Base-by-base conservation (phyloP, 2,113 vertebrate species). In the Otus sunia region DNA sequence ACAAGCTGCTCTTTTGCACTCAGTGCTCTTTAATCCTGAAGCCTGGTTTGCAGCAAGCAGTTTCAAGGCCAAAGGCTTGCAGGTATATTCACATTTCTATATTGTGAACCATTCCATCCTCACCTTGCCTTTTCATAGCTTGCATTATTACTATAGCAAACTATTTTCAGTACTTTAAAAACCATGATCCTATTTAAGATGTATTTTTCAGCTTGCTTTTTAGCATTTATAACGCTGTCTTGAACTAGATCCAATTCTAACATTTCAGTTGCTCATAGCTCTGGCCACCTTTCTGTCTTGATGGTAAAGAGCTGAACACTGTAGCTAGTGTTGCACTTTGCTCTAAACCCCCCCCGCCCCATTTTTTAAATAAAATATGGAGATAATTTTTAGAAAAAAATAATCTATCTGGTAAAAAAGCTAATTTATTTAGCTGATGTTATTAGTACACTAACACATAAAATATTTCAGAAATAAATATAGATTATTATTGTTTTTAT, bases 1-100 rank as follows among this genome's bases (percentile, higher is more conserved):
- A 78, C 91, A 92, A 81, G 68, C 88, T 92, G 94, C 91, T 95
- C 91, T 84, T 90, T 71, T 62, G n/a, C 90, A 26, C 78, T 76
- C 76, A 7, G 0, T 14, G 3, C 73, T 92, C 86, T 43, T 34
- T 94, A 95, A 96, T 94, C 94, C 95, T 7, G 12, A 29, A 45
- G 88, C 82, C 3, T 29, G 75, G 56, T 37, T 49, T 95, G 87
- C 69, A 87, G 45, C 34, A 52, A 80, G 88, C 88, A 36, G 52
- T 55, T 93, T 34, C 95, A 96, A 88, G 95, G 96, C 82, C 82
- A 63, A 84, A 30, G n/a, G 30, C 75, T 59, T 58, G 50, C 32
- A 17, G 85, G 22, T 29, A 71, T 90, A 81, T 74, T 47, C 72
- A 16, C 34, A 32, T 73, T 72, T 43, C 72, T 52, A 1, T 18